These are phyloP conservation scores for Melieria omissa DNA, from an alignment of 2,888 invertebrate genomes.

Conservation along the genomic window DNA sequence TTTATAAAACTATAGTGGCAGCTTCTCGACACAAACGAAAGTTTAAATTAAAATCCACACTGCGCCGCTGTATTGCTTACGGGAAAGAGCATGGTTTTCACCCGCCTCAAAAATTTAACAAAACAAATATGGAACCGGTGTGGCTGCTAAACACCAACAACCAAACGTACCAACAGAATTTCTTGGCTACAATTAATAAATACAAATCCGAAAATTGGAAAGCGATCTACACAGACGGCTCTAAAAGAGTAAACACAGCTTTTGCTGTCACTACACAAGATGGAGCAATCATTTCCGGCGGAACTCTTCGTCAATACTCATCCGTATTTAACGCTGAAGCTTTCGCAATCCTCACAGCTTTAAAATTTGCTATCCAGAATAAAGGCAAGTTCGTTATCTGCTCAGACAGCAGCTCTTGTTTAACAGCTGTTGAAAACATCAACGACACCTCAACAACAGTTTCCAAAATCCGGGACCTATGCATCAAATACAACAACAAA, in stretches of 20 bases:
- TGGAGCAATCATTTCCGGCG: neutral
- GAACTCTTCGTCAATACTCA: neutral
- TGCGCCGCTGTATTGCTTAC: neutral
- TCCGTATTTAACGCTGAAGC: conserved; percentile 9
- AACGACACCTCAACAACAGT: neutral
- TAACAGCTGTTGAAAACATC: neutral
- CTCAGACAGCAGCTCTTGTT: conserved; percentile 1
- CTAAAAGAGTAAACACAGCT: conserved; percentile 5
- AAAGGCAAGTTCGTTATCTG: conserved; percentile 14
- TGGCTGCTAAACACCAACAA: conserved; percentile 14
- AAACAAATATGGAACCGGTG: neutral
- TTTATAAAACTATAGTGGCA: neutral
- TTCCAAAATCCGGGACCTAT: conserved; percentile 1
- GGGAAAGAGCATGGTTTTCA: neutral
- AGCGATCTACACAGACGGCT: conserved; percentile 13
- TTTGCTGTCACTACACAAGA: conserved; percentile 5
- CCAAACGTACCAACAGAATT: neutral
- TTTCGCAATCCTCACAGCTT: neutral
- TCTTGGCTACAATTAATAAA: neutral
- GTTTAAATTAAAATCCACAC: conserved; percentile 10
- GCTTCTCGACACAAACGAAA: conserved; percentile 7
- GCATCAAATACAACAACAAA: conserved; percentile 5
- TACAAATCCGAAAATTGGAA: conserved; percentile 5
- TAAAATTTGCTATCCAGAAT: neutral
- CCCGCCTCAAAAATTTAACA: neutral